Conservation (phyloP, 2,113 vertebrate genomes). For the Osmerus eperlanus region DNA sequence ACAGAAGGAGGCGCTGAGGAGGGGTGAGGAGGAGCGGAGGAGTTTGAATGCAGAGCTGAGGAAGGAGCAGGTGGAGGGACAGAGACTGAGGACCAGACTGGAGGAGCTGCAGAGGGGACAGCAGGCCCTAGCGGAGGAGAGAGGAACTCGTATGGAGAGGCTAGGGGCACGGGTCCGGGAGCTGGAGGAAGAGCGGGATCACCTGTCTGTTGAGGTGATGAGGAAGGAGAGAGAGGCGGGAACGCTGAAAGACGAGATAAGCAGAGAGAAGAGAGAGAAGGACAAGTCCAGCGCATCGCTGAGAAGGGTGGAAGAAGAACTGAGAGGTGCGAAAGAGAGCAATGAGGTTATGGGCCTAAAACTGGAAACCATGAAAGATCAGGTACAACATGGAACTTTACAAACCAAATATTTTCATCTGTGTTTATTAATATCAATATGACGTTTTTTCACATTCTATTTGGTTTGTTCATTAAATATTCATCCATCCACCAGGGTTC, state of each 20-base stretch:
- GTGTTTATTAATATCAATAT: no score
- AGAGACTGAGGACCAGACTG: slow-evolving; percentile 22
- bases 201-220: slow-evolving; percentile 11
- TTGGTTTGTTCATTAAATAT: background rate
- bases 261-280: slow-evolving; percentile 35
- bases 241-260: slow-evolving; percentile 39
- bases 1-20: background rate
- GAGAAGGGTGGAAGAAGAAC: slow-evolving; percentile 29
- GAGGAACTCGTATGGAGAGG: slow-evolving; percentile 23
- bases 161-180: slow-evolving; percentile 25
- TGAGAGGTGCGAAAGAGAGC: slow-evolving; percentile 19
- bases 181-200: slow-evolving; percentile 24
- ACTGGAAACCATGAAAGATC: slow-evolving; percentile 12
- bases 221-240: slow-evolving; percentile 33
- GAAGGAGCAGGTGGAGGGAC: slow-evolving; percentile 21
- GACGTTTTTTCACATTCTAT: background rate
- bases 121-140: slow-evolving; percentile 36
- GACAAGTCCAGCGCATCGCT: slow-evolving; percentile 22
- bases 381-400: background rate
- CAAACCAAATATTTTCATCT: background rate
- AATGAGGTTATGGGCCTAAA: slow-evolving; percentile 23
- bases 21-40: slow-evolving; percentile 4
- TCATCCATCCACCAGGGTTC: slow-evolving; percentile 26
- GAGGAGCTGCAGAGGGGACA: slow-evolving; percentile 32
- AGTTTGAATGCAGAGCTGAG: slow-evolving; percentile 10